phyloP scores from a whole-genome alignment of 2,888 invertebrate species.

The Stenchaetothrips biformis region DNA sequence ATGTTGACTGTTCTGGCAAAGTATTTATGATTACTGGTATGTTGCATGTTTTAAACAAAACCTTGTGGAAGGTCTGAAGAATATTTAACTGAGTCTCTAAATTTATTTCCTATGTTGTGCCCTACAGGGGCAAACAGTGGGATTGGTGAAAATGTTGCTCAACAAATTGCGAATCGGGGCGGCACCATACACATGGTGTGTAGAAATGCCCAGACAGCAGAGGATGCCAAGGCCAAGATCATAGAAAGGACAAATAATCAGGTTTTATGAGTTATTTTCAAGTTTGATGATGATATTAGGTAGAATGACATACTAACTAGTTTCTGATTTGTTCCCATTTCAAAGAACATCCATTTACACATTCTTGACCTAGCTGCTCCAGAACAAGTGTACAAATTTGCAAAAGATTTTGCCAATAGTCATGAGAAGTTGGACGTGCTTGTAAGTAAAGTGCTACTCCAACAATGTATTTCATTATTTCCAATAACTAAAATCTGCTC shows the following conservation, averaged over 20 bases:
- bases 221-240: constrained; percentile 44
- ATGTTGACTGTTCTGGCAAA: constrained; percentile 44
- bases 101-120: background rate
- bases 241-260: constrained; percentile 44
- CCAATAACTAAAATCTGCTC: constrained; percentile 13
- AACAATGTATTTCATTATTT: background rate
- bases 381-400: constrained; percentile 45
- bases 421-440: constrained; percentile 45
- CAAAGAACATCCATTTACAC: constrained; percentile 46
- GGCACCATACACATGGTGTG: constrained; percentile 50
- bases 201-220: constrained; percentile 45
- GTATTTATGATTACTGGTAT: constrained; percentile 47
- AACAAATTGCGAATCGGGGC: constrained; percentile 47
- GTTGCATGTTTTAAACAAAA: background rate
- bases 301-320: background rate
- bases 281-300: constrained; percentile 31
- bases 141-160: constrained; percentile 46
- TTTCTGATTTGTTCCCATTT: constrained; percentile 37
- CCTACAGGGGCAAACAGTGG: constrained; percentile 43
- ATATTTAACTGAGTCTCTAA: background rate
- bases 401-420: constrained; percentile 43
- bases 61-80: background rate
- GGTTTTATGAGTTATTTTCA: constrained; percentile 36
- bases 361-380: constrained; percentile 47
- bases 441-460: constrained; percentile 39